Percentiles rank a stretch among this genome's conserved stretches.
These are phyloP conservation scores for Zaprionus ornatus DNA, from an alignment of 1,140 invertebrate genomes.

Conservation along the genomic window DNA sequence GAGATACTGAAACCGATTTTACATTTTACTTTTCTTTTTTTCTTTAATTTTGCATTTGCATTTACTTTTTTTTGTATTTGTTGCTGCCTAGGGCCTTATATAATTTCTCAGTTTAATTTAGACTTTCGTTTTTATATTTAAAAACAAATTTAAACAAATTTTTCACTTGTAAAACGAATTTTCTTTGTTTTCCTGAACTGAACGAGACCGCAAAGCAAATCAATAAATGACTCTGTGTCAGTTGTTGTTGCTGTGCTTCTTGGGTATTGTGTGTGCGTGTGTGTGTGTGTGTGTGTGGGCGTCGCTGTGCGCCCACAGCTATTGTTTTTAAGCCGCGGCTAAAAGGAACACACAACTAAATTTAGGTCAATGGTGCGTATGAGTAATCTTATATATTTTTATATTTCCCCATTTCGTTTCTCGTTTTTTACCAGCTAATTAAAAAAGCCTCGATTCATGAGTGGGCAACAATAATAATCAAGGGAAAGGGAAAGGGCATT, in stretches of 20 bases:
- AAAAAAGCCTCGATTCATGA: constrained; percentile 2
- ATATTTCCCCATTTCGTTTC: neutral
- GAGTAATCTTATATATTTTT: constrained; percentile 47
- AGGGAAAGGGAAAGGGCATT: constrained; percentile 5
- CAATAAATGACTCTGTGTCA: constrained; percentile 49
- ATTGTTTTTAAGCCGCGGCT: constrained; percentile 29
- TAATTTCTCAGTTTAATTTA: constrained; percentile 57
- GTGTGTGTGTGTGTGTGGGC: neutral
- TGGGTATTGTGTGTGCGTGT: neutral
- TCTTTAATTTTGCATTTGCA: too few species aligned
- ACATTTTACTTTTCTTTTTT: too few species aligned
- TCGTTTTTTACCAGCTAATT: neutral
- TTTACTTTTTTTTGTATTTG: neutral
- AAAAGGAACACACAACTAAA: constrained; percentile 33
- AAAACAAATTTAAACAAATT: constrained; percentile 10
- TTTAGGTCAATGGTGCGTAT: constrained; percentile 69
- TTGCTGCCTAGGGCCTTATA: constrained; percentile 36
- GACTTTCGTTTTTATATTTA: constrained; percentile 21
- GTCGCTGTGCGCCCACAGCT: constrained; percentile 10
- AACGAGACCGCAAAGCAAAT: constrained; percentile 41
- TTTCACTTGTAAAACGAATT: constrained; percentile 23
- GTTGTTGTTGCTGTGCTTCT: constrained; percentile 26
- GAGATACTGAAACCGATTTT: neutral
- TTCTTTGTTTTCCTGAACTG: constrained; percentile 3
- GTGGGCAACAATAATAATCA: neutral